Base-by-base conservation (phyloP, 1,140 invertebrate species). In the Caenorhabditis brenneri region DNA sequence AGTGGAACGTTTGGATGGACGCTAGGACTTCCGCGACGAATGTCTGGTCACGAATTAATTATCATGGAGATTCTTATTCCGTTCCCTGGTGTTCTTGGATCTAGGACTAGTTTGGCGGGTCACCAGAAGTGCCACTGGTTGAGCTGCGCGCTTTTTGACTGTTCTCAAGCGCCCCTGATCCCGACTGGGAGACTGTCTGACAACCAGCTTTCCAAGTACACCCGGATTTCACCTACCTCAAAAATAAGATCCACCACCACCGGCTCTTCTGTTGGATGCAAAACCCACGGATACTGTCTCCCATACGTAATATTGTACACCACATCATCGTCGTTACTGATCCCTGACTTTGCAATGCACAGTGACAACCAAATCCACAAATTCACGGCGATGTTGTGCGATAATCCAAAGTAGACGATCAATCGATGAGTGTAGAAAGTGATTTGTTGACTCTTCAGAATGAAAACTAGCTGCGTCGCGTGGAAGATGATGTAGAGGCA, bases 401-500 rank as follows among this genome's bases (percentile, higher is more conserved):
- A 16, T n/a, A 74, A 24, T 15, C 65, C 65, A 42, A 74, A 74
- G 22, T 46, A 74, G 12, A 74, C 65, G 0, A 74, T 22, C 5
- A 74, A 12, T 1, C 65, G 65, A 24, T 74, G 29, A 24, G n/a
- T 42, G 27, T 42, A 22, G 22, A 74, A 74, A 12, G 10, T 15
- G 22, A 74, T 42, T 42, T n/a, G n/a, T 3, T 74, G 19, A 10
- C 65, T 74, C 42, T 24, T 74, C 5, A 22, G 24, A 1, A 74
- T 31, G 36, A 74, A 74, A 46, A 74, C n/a, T 6, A 74, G 36
- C 10, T 74, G 65, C 1, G 36, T 10, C 0, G 0, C 65, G 15
- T 74, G 65, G 36, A 74, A 74, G 19, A 42, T 27, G 36, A 74
- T 74, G 65, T 74, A 74, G 36, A 74, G 36, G n/a, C 65, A 74